Base-by-base conservation (phyloP, 2,888 invertebrate genomes). In the Campaea margaritaria region DNA sequence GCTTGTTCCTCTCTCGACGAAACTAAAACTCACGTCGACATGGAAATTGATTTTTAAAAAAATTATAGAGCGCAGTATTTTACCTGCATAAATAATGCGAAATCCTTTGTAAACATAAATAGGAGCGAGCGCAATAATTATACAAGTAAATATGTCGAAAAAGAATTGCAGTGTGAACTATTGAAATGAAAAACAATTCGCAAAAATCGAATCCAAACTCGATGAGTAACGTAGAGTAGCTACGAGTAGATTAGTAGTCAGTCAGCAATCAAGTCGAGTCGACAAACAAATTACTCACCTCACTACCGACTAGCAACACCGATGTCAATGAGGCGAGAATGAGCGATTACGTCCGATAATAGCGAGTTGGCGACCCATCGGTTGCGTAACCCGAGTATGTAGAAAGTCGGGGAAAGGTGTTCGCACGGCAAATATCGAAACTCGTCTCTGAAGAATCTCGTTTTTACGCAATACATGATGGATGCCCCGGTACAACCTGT, bases 331-430 rank as follows among this genome's bases (percentile, higher is more conserved):
- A 70, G 60, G 54, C 67, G 51, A 62, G 53, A 67, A 64, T 62
- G 56, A 67, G 58, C 58, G 53, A 64, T 69, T 65, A 68, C 46
- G 64, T 65, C 58, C 59, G 51, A 64, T 68, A 62, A 64, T 39
- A 52, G 13, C 21, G 10, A 16, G 36, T 31, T 39, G 55, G 63
- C 67, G 64, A 67, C 64, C 60, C 65, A 67, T 68, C 41, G 48
- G 55, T 65, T 68, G 55, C 67, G 60, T 63, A 67, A 69, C 55
- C 57, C 62, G 38, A 36, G 65, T 56, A 64, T 64, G 77, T 87
- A 86, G 87, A 87, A 87, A 87, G 87, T 73, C 75, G 76, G 80
- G 81, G 85, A 87, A 87, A 87, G 85, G 69, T 67, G 72, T 74
- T 69, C 71, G 74, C 76, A 72, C 70, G 65, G 75, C 78, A 74